These are phyloP conservation scores for Willisornis vidua DNA, from an alignment of 2,113 vertebrate species.

Conservation along the genomic window DNA sequence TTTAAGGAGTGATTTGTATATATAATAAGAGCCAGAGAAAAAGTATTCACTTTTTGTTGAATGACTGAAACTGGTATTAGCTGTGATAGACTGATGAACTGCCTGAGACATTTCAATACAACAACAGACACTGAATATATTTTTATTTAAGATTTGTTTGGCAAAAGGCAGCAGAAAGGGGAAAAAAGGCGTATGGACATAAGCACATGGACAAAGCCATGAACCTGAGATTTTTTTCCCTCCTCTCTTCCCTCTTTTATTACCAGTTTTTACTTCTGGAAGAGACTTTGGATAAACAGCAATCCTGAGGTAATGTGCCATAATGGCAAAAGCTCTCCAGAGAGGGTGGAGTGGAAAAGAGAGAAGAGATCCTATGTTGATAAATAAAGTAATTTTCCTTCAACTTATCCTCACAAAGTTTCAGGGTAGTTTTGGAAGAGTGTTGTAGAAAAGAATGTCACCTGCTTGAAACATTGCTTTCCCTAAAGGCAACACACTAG, in stretches of 20 bases:
- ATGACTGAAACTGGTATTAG: constrained; percentile 18
- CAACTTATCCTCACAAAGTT: background rate
- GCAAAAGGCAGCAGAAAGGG: constrained; percentile 12
- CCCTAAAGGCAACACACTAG: background rate
- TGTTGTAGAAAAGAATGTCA: background rate
- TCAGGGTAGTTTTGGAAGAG: background rate
- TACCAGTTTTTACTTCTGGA: background rate
- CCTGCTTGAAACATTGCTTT: background rate
- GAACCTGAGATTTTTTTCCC: background rate
- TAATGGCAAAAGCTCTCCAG: background rate
- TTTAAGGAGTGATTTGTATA: constrained; percentile 53
- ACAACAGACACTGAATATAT: constrained; percentile 30
- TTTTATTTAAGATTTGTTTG: constrained; percentile 38
- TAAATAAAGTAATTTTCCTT: constrained; percentile 13
- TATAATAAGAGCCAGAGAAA: constrained; percentile 53
- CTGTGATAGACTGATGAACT: constrained; percentile 55
- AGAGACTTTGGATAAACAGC: background rate
- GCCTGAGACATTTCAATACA: constrained; percentile 53
- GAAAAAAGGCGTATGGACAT: background rate
- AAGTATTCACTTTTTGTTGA: constrained; percentile 26
- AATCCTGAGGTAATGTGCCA: background rate
- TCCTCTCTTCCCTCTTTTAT: background rate
- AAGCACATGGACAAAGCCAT: background rate
- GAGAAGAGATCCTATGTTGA: background rate
- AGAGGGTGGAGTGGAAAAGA: background rate